Conservation (phyloP, 1,140 invertebrate species). For the Alviniconcha marisindica region DNA sequence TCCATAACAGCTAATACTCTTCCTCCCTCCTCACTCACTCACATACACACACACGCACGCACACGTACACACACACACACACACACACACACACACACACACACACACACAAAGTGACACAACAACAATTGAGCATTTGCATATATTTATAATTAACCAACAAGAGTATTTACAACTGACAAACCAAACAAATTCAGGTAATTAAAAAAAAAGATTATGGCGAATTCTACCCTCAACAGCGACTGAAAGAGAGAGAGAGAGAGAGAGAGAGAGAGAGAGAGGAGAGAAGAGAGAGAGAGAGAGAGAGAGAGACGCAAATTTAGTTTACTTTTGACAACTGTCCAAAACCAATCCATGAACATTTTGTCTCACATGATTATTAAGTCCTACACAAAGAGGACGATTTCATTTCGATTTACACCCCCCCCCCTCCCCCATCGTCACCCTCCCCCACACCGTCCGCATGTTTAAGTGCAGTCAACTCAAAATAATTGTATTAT, state of each 20-base stretch:
- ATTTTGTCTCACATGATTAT: no score
- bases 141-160: constrained; percentile 34
- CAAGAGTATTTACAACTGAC: constrained; percentile 33
- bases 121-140: constrained; percentile 13
- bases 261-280: background rate
- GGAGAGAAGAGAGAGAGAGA: background rate
- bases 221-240: background rate
- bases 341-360: no score
- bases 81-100: constrained; percentile 19
- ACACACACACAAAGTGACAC: background rate
- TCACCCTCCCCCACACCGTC: no score
- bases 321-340: no score
- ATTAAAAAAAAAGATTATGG: background rate
- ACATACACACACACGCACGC: constrained; percentile 20
- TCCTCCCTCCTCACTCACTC: background rate
- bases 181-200: background rate
- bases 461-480: no score
- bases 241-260: background rate
- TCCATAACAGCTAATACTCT: background rate
- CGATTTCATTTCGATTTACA: no score
- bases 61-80: constrained; percentile 15
- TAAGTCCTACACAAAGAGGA: no score
- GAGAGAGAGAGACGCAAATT: no score
- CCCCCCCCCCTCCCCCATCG: no score
- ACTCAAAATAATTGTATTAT: no score